Base-by-base conservation (phyloP, 1,140 invertebrate genomes). In the Dreissena rostriformis region DNA sequence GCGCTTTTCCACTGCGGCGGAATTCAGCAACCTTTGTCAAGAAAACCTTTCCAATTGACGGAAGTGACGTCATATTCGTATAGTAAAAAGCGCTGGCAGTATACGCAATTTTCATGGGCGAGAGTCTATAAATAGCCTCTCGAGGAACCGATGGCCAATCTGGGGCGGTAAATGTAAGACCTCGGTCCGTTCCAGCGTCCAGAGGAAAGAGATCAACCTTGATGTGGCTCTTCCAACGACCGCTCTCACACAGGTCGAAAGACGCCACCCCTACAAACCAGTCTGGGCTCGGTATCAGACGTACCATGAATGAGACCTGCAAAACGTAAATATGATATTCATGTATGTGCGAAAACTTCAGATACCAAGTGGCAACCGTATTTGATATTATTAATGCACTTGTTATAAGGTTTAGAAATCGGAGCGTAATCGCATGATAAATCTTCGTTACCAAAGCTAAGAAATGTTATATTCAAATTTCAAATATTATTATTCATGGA, bases 251-350 rank as follows among this genome's bases (percentile, higher is more conserved):
- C 0, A 92, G 88, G 22, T 91, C 86, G 61, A 89, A 79, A 52
- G 82, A 83, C 61, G 85, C 82, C 1, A 92, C 68, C 0, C 91
- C 91, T 26, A 91, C 88, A 72, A 91, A 91, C 91, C 91, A 92
- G 66, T 92, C 91, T 0, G 91, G 91, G 73, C 91, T 92, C 19
- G 91, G 91, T 19, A 90, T 79, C 12, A 92, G 86, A 76, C 89
- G 90, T 55, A 90, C 87, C 67, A 90, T 77, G 55, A 91, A 90
- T 12, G 91, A 91, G 8, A 92, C 55, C 91, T 92, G 77, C 0
- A 57, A 70, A n/a, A 75, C 73, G 77, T 57, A 57, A 66, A 29
- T 57, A 61, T 61, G 6, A 19, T 6, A 61, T 61, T 39, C 8
- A 39, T 39, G 8, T 5, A 39, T 39, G 39, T 39, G 39, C 8